Evolutionary conservation across 2,113 vertebrate species (phyloP), one percentile per base, ranked within the genome.

Genomic region (Sigmodon hispidus): DNA sequence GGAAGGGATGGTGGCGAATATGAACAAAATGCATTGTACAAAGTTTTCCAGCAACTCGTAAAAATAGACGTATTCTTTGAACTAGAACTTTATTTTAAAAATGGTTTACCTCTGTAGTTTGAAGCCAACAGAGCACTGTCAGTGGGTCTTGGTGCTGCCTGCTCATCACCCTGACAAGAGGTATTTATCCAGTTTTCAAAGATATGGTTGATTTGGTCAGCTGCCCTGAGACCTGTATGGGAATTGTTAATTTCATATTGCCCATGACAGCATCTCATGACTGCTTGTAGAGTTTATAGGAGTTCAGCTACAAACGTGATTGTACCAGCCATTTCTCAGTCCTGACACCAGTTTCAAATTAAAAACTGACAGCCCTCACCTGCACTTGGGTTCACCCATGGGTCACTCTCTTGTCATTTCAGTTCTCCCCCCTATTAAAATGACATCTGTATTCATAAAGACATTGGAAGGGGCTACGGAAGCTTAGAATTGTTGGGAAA

Each of bases 301-400:
- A 75, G 98, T 98, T 98, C 98, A 96, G 98, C 98, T 98, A 98
- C 98, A 98, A 98, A 98, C 97, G 97, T 98, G 98, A 99, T 98
- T 98, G 98, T 96, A 94, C 94, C 96, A 97, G 96, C 96, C 98
- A 98, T 98, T 98, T 96, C 97, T 98, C 98, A 98, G 96, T 96
- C 96, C 98, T 98, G 98, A 98, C 98, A 98, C 97, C 94, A 96
- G 96, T 98, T 99, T 98, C 98, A 99, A 98, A 99, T 99, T 98
- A 99, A 98, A 99, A 98, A 97, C 98, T 98, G 98, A 98, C 98
- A 98, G 97, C 85, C 94, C 97, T 99, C 99, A 99, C 99, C 98
- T 98, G 98, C 97, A 98, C 98, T 98, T 97, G 97, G 98, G 99
- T 99, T 99, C 99, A 99, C 96, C 57, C 94, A 95, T 94, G 98